A percentile compares a stretch with the other conserved stretches of the same genome.
These are phyloP conservation scores for Cryptophagus acutangulus DNA, from an alignment of 2,888 invertebrate genomes.

Conservation along the genomic window DNA sequence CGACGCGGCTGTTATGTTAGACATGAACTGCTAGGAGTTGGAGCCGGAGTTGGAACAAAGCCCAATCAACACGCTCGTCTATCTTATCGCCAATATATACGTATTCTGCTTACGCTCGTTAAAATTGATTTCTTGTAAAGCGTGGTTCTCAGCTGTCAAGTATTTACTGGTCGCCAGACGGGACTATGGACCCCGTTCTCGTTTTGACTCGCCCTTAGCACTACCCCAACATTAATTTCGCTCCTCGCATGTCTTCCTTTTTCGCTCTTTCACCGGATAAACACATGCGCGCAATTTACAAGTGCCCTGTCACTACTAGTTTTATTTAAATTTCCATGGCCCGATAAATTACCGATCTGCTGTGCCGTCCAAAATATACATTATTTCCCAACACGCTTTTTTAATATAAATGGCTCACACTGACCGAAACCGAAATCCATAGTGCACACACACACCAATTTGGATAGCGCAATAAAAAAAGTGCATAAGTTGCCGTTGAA, in stretches of 20 bases:
- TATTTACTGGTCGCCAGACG: conserved; percentile 38
- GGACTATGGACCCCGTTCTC: conserved; percentile 23
- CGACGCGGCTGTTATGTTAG: too few relatives aligned
- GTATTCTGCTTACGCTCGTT: conserved; percentile 38
- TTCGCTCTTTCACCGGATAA: conserved; percentile 35
- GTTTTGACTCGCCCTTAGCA: conserved; percentile 34
- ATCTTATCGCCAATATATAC: conserved; percentile 42
- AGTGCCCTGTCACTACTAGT: conserved; percentile 37
- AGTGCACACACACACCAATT: too few relatives aligned
- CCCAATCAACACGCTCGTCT: conserved; percentile 42
- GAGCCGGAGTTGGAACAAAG: conserved; percentile 13
- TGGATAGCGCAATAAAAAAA: too few relatives aligned
- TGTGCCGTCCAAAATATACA: too few relatives aligned
- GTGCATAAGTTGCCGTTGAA: conserved; percentile 3
- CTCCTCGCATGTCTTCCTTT: conserved; percentile 44
- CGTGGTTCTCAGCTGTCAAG: conserved; percentile 27
- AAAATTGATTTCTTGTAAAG: conserved; percentile 34
- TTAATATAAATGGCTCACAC: too few relatives aligned
- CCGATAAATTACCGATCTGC: conserved; percentile 7
- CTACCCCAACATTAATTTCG: conserved; percentile 46
- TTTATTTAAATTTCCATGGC: conserved; percentile 37
- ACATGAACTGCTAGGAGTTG: too few relatives aligned
- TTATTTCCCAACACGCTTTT: too few relatives aligned
- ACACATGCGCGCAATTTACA: conserved; percentile 40
- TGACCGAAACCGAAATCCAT: too few relatives aligned